Percentiles rank a stretch among this genome's conserved stretches.
Evolutionary conservation across 2,797 vertebrate genomes (phyloP).

Genomic region (Enteromius afrohamiltoni): DNA sequence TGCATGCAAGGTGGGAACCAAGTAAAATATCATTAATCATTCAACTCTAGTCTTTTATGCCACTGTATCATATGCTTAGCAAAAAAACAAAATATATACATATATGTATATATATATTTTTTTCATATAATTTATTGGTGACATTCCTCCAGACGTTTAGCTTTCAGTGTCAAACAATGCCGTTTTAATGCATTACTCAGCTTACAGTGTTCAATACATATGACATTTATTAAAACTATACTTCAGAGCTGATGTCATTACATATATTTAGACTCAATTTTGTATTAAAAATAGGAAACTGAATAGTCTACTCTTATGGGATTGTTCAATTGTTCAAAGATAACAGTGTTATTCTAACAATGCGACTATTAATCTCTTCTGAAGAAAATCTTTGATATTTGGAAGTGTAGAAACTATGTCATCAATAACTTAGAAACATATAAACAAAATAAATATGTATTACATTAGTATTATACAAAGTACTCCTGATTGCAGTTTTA

Average conservation of each 20-base stretch:
- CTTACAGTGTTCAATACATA: constrained; percentile 59
- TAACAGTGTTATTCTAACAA: constrained; percentile 43
- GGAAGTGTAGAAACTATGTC: constrained; percentile 65
- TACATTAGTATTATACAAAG: constrained; percentile 79
- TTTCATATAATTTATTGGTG: constrained; percentile 65
- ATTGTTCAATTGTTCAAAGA: constrained; percentile 9
- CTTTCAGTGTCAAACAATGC: constrained; percentile 57
- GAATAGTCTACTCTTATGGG: constrained; percentile 11
- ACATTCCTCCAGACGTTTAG: constrained; percentile 62
- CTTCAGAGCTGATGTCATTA: constrained; percentile 36
- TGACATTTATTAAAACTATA: constrained; percentile 44
- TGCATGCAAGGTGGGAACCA: background rate
- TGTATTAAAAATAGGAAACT: constrained; percentile 39
- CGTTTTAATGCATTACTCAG: constrained; percentile 40
- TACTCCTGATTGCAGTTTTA: constrained; percentile 69
- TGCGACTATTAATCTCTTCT: constrained; percentile 34
- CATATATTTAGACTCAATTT: constrained; percentile 18
- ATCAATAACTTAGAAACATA: constrained; percentile 81
- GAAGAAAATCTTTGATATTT: constrained; percentile 51
- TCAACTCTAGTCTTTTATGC: background rate
- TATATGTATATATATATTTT: background rate
- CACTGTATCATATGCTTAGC: background rate
- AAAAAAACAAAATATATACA: constrained; percentile 13
- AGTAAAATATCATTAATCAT: background rate
- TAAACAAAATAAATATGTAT: constrained; percentile 83